A percentile compares a stretch with the other conserved stretches of the same genome.
Evolutionary conservation across 2,888 invertebrate genomes (phyloP).

Genomic region (Candidula unifasciata): DNA sequence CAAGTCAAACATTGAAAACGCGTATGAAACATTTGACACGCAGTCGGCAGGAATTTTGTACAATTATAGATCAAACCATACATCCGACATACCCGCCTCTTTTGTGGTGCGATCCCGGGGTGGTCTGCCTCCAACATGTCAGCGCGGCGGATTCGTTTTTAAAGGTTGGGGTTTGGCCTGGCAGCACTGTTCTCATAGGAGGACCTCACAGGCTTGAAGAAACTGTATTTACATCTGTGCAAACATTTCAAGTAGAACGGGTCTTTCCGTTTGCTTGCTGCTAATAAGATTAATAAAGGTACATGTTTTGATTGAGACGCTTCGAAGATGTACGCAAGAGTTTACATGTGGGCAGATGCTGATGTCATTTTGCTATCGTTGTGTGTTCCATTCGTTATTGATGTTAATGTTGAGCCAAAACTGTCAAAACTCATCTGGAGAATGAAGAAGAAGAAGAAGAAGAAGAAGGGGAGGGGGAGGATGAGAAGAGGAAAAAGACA

Average conservation of each 20-base stretch:
- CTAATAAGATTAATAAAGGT: too few species aligned
- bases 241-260: constrained; percentile 1
- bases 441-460: too few species aligned
- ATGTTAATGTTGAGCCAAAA: too few species aligned
- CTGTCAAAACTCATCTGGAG: too few species aligned
- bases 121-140: constrained; percentile 15
- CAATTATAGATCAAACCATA: constrained; percentile 26
- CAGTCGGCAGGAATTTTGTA: constrained; percentile 22
- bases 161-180: background rate
- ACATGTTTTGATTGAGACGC: too few species aligned
- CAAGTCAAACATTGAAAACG: constrained; percentile 31
- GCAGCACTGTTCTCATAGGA: background rate
- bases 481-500: too few species aligned
- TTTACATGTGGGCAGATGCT: too few species aligned
- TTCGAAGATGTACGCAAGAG: too few species aligned
- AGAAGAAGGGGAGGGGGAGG: too few species aligned
- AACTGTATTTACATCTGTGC: background rate
- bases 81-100: constrained; percentile 22
- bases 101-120: constrained; percentile 19
- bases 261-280: too few species aligned
- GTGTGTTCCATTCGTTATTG: too few species aligned
- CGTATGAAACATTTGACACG: constrained; percentile 29
- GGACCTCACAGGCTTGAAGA: constrained; percentile 28
- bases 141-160: background rate
- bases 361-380: too few species aligned